Base-by-base conservation (phyloP, 1,140 invertebrate genomes). In the Drosophila novamexicana region DNA sequence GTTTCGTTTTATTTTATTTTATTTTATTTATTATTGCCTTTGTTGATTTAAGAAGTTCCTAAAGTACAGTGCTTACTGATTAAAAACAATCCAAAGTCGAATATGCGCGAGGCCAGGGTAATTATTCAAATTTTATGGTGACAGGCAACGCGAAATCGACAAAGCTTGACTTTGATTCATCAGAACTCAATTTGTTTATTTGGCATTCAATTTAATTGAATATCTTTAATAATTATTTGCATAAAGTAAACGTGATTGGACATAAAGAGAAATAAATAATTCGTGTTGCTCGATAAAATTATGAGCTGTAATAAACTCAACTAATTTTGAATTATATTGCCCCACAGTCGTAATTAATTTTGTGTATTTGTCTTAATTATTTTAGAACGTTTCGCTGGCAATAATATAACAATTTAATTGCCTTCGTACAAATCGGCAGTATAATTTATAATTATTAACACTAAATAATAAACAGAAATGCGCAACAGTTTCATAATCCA, bases 381-480 rank as follows among this genome's bases (percentile, higher is more conserved):
- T 74, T 68, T 10, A 62, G 57, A 74, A 62, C 65, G 40, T 69
- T 74, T 66, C 42, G 22, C 56, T 36, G 42, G 22, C 56, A 47
- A 68, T 74, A 69, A 69, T 68, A 47, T 37, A 63, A 63, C 44
- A 42, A 74, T 54, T 69, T 69, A 37, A 69, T 69, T 57, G 52
- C 50, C 58, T 49, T 18, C 49, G 45, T 36, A 58, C 66, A n/a
- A 64, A 70, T 63, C 50, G 52, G 42, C 36, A 40, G 69, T 69
- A 74, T 54, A 61, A 68, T 68, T 61, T 56, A 56, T 68, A 74
- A 68, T 74, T 69, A 74, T 74, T 68, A 74, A 74, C 64, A 70
- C 53, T 52, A 54, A 59, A 72, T 82, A 82, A 81, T 82, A 63
- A 61, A 37, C 50, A 10, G 34, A 67, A 80, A 82, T 72, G 79